phyloP scores from a whole-genome alignment of 2,888 invertebrate species.

The Torymus tubicola region DNA sequence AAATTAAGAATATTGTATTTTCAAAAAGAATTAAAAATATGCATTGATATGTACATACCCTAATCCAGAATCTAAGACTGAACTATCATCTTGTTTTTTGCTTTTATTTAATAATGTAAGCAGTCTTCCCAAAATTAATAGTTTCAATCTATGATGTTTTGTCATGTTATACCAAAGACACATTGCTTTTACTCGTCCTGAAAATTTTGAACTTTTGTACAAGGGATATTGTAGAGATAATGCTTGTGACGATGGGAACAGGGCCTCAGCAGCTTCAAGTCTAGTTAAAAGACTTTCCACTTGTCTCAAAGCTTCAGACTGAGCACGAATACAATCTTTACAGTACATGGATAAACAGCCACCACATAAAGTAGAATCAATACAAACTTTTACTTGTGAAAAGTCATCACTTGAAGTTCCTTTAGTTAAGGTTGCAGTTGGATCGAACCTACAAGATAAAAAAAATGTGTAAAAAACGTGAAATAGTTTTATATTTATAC shows the following conservation, averaged over 20 bases:
- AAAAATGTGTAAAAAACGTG: background rate
- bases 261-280: slow-evolving; percentile 86
- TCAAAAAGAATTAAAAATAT: background rate
- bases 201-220: slow-evolving; percentile 82
- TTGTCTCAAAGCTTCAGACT: slow-evolving; percentile 86
- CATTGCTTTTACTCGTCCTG: slow-evolving; percentile 86
- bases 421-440: slow-evolving; percentile 55
- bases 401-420: background rate
- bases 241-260: slow-evolving; percentile 90
- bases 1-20: slow-evolving; percentile 2
- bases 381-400: slow-evolving; percentile 4
- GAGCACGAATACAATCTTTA: slow-evolving; percentile 82
- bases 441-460: slow-evolving; percentile 23
- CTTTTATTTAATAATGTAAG: slow-evolving; percentile 76
- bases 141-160: slow-evolving; percentile 87
- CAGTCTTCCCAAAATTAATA: slow-evolving; percentile 85
- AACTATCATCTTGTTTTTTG: slow-evolving; percentile 66
- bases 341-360: slow-evolving; percentile 89
- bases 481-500: background rate
- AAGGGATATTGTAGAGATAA: slow-evolving; percentile 86
- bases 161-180: slow-evolving; percentile 95
- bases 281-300: slow-evolving; percentile 85
- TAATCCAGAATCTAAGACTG: slow-evolving; percentile 66
- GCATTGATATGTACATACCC: slow-evolving; percentile 58
- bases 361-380: slow-evolving; percentile 74